Evolutionary conservation across 2,888 invertebrate species (phyloP), one percentile per base, ranked within the genome.

Genomic region (Peribatodes rhomboidaria): DNA sequence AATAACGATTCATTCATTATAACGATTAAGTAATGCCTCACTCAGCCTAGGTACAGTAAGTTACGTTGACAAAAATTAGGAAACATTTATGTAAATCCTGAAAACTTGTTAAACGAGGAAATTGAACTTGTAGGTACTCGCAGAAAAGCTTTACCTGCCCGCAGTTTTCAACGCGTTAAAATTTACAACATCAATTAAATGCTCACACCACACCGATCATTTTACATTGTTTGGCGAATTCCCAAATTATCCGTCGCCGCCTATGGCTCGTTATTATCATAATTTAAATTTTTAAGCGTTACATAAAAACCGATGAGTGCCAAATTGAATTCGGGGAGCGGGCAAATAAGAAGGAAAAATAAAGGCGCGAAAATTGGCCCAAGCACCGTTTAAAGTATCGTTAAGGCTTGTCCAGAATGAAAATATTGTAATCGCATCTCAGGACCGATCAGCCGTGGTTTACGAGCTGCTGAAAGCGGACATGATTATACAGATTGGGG

Each of bases 291-390:
- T 84, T 85, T 81, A 85, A 83, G 79, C 78, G 78, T 75, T 83
- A 80, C 84, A 85, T 86, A 86, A 90, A 89, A 85, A 83, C 84
- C 87, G 88, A 88, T 87, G 89, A 84, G 88, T 89, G 90, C 86
- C 90, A 89, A 94, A 94, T 93, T 93, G 92, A 92, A 90, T 93
- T 88, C 87, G 85, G 82, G 86, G 86, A 88, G 87, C 84, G 84
- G 78, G 80, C 87, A 90, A 92, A 92, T 92, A 90, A 89, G 88
- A 89, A 49, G 53, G 35, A 53, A 57, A 49, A 63, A 59, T 44
- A 62, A 78, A 86, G 86, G 90, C 81, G 90, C 86, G 90, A 90
- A 92, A 92, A 92, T 92, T 91, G 90, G 81, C 74, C 73, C 79
- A 76, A 78, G 79, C 78, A 82, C 86, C 88, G 87, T 89, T 92